Conservation (phyloP, 64 coral and sea anemone species). For the Dendrophyllia cribrosa region DNA sequence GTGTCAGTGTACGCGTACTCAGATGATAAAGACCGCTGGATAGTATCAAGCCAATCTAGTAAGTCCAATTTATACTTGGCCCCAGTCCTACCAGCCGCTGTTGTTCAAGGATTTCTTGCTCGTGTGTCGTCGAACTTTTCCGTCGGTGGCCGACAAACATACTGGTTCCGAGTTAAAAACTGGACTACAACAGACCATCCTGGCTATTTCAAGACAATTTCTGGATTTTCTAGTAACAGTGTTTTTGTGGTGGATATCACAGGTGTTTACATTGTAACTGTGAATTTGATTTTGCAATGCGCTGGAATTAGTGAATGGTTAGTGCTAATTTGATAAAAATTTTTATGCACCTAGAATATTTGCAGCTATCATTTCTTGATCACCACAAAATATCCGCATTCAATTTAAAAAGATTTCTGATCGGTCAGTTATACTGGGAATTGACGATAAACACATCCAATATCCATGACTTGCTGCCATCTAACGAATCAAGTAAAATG, state of each 20-base stretch:
- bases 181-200: constrained; percentile 60
- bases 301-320: constrained; percentile 14
- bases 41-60: constrained; percentile 66
- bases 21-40: constrained; percentile 51
- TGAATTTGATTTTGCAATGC: constrained; percentile 58
- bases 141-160: neutral
- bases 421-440: no score
- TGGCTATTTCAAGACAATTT: constrained; percentile 58
- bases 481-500: no score
- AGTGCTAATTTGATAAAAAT: neutral
- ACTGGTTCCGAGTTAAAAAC: constrained; percentile 50
- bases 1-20: constrained; percentile 71
- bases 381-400: no score
- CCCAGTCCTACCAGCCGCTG: constrained; percentile 22
- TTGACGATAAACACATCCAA: no score
- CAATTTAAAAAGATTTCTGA: no score
- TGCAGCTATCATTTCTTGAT: no score
- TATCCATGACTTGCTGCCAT: no score
- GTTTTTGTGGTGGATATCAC: constrained; percentile 56
- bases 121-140: constrained; percentile 45
- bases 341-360: neutral
- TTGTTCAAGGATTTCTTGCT: constrained; percentile 60
- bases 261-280: constrained; percentile 68
- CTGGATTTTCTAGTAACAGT: constrained; percentile 53
- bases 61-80: constrained; percentile 60